phyloP scores from a whole-genome alignment of 1,140 invertebrate species.

The Drosophila bifasciata region DNA sequence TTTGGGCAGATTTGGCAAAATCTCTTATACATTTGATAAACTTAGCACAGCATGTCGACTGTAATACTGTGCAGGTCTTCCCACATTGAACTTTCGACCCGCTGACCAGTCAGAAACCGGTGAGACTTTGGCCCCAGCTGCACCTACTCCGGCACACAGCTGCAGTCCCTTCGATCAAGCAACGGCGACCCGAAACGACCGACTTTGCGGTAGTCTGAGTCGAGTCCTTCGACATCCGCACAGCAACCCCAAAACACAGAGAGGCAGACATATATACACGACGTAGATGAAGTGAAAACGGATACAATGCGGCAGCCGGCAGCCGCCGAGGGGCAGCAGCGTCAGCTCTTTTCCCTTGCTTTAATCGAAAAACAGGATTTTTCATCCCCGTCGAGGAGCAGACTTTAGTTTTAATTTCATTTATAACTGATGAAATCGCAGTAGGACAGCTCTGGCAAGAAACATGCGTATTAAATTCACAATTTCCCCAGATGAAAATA shows the following conservation, averaged over 20 bases:
- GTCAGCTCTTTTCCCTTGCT: conserved; percentile 72
- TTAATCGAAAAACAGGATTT: conserved; percentile 60
- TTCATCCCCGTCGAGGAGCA: conserved; percentile 71
- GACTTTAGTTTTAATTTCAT: conserved; percentile 77
- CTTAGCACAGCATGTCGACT: conserved; percentile 1
- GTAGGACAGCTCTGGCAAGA: conserved; percentile 10
- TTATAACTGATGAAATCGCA: conserved; percentile 37
- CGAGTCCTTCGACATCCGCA: conserved; percentile 40
- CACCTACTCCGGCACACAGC: conserved; percentile 33
- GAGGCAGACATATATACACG: conserved; percentile 13
- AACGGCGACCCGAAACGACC: conserved; percentile 63
- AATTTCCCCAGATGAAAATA: background rate
- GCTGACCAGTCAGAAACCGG: conserved; percentile 36
- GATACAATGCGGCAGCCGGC: conserved; percentile 13
- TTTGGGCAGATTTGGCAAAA: too few species aligned
- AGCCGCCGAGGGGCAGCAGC: too few species aligned
- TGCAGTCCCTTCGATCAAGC: conserved; percentile 51
- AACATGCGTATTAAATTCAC: conserved; percentile 51
- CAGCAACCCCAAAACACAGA: conserved; percentile 29
- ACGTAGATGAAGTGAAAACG: too few species aligned
- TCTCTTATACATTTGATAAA: too few species aligned
- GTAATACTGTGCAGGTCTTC: conserved; percentile 17
- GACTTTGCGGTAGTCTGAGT: conserved; percentile 54
- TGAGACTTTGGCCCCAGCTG: conserved; percentile 45
- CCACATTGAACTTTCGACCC: conserved; percentile 60